Base-by-base conservation (phyloP, 2,797 vertebrate genomes). In the Mallotus villosus region DNA sequence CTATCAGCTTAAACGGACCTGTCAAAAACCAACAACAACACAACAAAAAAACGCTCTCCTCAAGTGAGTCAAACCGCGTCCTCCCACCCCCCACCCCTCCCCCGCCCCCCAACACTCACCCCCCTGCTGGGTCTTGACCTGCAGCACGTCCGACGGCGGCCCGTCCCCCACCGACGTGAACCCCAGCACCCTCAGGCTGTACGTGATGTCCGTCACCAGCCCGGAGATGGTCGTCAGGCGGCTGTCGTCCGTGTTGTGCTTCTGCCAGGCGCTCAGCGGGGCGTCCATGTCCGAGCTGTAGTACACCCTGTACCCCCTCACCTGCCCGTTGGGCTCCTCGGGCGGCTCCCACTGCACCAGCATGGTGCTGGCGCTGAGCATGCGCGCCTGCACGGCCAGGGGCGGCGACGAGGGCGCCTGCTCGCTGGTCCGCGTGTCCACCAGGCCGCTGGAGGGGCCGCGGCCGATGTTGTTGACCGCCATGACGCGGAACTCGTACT, bases 301-400 rank as follows among this genome's bases (percentile, higher is more conserved):
- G 85, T 97, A 98, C 59, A 99, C 94, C 0, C 96, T 91, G 86
- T 97, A 99, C 21, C 63, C 63, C 24, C 92, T 91, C 70, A 99
- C 94, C 76, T 95, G 93, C 0, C 97, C 97, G 0, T 99, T 99
- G 72, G 97, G 94, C 76, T 99, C 97, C 83, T 98, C 97, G 0
- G 97, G 97, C 0, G 95, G 93, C 72, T 98, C 95, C 97, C 97
- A 99, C 79, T 97, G 95, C 4, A 99, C 95, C 77, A 98, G 89
- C 94, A 98, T 95, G 67, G 96, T 96, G 89, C 93, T 97, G 83
- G 96, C 92, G 0, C 95, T 97, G 77, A 99, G 89, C 96, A 99
- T 97, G 55, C 95, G 94, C 0, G 97, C 97, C 84, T 95, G 95
- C 2, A 99, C 92, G 0, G 93, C 94, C 70, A 97, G 92, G 0